Evolutionary conservation across 2,888 invertebrate genomes (phyloP), one percentile per base, ranked within the genome.

Genomic region (Mycogona germanica): DNA sequence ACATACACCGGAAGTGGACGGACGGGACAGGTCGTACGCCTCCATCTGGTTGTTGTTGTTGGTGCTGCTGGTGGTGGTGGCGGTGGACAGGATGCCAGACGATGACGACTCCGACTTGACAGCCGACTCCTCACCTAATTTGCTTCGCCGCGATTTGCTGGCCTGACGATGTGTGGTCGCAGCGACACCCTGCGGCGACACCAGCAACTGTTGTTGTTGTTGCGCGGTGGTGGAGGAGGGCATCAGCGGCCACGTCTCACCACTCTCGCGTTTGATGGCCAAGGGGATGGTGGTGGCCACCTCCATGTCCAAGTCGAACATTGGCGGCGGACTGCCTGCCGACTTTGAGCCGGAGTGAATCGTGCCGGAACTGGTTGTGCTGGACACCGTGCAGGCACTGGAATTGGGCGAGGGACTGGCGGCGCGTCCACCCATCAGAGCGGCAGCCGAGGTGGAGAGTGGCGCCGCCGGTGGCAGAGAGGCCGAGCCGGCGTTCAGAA

Each of bases 341-440:
- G 45, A 32, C 52, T 52, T 2, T 46, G 45, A n/a, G 46, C 32
- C 4, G 52, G 52, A 46, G 45, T 52, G 4, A 52, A 37, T n/a
- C n/a, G n/a, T n/a, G n/a, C n/a, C n/a, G 12, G 55, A 45, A 29
- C 55, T 55, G 7, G 52, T 46, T 30, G 44, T 55, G 19, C 55
- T 55, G 32, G 51, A 52, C 38, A 55, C 55, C 9, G 42, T 51
- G 37, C 50, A 37, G 25, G 42, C 19, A 7, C 45, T 46, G 23
- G 45, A n/a, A n/a, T n/a, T n/a, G n/a, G n/a, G n/a, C n/a, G n/a
- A 17, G 5, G 42, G 49, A 19, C 49, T 49, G 37, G 23, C 12
- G 14, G 49, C 25, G 2, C 9, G 32, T 35, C n/a, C 12, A 35
- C 12, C 35, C n/a, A n/a, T 12, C 12, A 12, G n/a, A 12, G n/a